phyloP scores from a whole-genome alignment of 2,797 vertebrate genomes.

The Clarias platycephalus region DNA sequence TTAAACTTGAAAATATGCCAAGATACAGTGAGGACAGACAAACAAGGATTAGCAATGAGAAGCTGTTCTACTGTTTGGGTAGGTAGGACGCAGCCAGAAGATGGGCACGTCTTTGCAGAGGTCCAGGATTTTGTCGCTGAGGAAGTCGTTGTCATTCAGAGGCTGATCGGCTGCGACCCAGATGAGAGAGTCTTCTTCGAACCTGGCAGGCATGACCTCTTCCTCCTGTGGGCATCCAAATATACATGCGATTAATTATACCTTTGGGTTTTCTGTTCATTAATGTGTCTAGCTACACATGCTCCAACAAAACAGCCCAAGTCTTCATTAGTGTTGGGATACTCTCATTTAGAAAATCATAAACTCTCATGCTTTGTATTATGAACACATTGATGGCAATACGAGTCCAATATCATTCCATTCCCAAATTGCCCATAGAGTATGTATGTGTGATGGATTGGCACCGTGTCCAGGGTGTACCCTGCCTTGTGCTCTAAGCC shows the following conservation, averaged over 20 bases:
- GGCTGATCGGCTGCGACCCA: constrained; percentile 87
- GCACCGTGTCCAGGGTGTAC: no score
- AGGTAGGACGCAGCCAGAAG: constrained; percentile 91
- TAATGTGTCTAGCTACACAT: background rate
- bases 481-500: no score
- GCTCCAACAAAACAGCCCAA: background rate
- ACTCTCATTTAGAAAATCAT: background rate
- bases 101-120: constrained; percentile 87
- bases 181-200: constrained; percentile 88
- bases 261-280: background rate
- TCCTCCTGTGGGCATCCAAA: constrained; percentile 77
- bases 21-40: background rate
- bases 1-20: background rate
- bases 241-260: constrained; percentile 32
- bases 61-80: constrained; percentile 78
- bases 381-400: background rate
- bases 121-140: constrained; percentile 88
- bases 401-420: background rate
- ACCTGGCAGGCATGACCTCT: constrained; percentile 90
- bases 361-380: background rate
- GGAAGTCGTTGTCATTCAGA: constrained; percentile 84
- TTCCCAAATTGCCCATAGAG: no score
- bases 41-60: background rate
- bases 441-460: no score
- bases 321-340: background rate